Base-by-base conservation (phyloP, 1,140 invertebrate species). In the Aphaenogaster rudis region DNA sequence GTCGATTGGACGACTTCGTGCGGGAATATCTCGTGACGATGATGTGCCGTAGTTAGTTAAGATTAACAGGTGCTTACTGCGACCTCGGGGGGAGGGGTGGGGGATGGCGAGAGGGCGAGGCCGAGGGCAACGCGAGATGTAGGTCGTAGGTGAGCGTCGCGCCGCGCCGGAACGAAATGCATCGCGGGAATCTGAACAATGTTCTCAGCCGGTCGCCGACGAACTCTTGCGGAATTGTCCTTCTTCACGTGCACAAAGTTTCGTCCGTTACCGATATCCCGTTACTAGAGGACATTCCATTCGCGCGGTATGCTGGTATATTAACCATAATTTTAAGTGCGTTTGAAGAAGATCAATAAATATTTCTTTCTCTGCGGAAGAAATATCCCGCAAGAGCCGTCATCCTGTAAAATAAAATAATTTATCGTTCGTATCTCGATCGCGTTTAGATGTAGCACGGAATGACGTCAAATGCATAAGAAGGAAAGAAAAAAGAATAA, bases 121-220 rank as follows among this genome's bases (percentile, higher is more conserved):
- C 28, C 42, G 21, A 28, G 59, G 42, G 59, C 42, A 48, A 45
- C 59, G 42, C 9, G 15, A 57, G 50, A 81, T 81, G 21, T 81
- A 57, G 66, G 48, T 81, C 78, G 64, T 57, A 79, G 45, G 45
- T 52, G 79, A 81, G 5, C n/a, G 36, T 8, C 50, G 66, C 21
- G 15, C 6, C 50, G 66, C 21, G 15, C 6, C 5, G 5, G 48
- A 48, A 57, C 39, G 61, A 42, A 9, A 52, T 80, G 3, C 66
- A 79, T 52, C 17, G 61, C 28, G 5, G 39, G 48, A 81, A 63
- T 81, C 54, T 57, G 54, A 81, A 81, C 39, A 72, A 72, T 57
- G 50, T 81, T 42, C 52, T 45, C 50, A 33, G 21, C 11, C 28
- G 36, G 45, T 33, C 42, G 42, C 45, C 78, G 21, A 39, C 36